These are phyloP conservation scores for Formica selysi DNA, from an alignment of 1,140 invertebrate species.

Conservation along the genomic window DNA sequence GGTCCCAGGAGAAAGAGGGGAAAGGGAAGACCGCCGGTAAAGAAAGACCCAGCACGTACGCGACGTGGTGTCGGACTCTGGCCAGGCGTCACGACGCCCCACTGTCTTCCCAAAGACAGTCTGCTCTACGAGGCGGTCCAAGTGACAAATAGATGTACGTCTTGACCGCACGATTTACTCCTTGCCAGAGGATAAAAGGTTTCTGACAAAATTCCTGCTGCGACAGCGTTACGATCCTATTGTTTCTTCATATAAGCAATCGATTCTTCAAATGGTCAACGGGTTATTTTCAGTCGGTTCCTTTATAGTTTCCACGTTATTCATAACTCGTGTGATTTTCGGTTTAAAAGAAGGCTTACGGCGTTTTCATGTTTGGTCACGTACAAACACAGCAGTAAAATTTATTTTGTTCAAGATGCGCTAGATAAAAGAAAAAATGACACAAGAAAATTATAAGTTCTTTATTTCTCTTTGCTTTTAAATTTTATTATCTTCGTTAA, in stretches of 20 bases:
- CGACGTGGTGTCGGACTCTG: slow-evolving; percentile 60
- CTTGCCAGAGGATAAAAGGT: slow-evolving; percentile 74
- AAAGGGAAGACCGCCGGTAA: slow-evolving; percentile 58
- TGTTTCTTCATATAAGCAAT: slow-evolving; percentile 67
- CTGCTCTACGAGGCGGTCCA: slow-evolving; percentile 65
- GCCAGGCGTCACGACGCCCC: slow-evolving; percentile 61
- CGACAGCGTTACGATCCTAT: slow-evolving; percentile 66
- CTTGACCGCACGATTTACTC: slow-evolving; percentile 72
- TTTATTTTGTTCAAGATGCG: too few relatives aligned
- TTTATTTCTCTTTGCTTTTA: too few relatives aligned
- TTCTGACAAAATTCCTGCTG: slow-evolving; percentile 74
- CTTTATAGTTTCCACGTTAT: not conserved
- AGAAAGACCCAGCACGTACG: slow-evolving; percentile 72
- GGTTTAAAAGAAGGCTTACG: not conserved
- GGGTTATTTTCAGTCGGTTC: not conserved
- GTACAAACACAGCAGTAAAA: too few relatives aligned
- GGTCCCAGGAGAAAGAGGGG: slow-evolving; percentile 73
- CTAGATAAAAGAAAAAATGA: too few relatives aligned
- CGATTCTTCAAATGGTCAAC: not conserved
- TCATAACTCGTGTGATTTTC: not conserved
- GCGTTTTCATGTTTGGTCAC: too few relatives aligned
- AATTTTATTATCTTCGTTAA: too few relatives aligned
- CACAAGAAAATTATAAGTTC: too few relatives aligned
- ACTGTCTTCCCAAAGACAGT: slow-evolving; percentile 58
- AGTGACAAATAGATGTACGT: slow-evolving; percentile 80